Evolutionary conservation across 1,140 invertebrate genomes (phyloP).

Genomic region (Heterodera carotae): DNA sequence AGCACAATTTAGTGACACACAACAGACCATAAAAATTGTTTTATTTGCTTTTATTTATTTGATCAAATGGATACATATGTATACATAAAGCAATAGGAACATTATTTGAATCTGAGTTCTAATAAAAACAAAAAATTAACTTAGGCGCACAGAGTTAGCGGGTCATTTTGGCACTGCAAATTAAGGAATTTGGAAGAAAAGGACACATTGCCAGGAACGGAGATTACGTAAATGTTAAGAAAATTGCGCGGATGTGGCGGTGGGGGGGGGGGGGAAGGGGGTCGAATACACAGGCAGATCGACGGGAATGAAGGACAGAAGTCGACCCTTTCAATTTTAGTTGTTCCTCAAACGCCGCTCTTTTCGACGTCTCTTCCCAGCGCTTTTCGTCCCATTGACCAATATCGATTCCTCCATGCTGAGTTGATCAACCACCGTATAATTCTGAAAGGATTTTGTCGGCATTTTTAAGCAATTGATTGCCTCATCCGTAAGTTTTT

Average conservation of each 20-base stretch:
- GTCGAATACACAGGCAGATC: neutral
- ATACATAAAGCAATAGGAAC: neutral
- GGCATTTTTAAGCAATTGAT: no score
- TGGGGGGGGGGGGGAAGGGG: no score
- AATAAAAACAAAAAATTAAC: neutral
- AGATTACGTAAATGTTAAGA: neutral
- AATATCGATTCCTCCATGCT: conserved; percentile 29
- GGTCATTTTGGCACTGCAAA: neutral
- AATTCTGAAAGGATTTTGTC: conserved; percentile 16
- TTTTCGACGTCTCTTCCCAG: neutral
- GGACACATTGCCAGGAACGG: neutral
- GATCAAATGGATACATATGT: neutral
- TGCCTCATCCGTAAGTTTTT: neutral
- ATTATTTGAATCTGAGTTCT: no score
- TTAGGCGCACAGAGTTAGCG: neutral
- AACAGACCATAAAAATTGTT: neutral
- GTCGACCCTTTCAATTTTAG: no score
- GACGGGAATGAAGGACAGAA: no score
- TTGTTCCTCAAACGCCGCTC: neutral
- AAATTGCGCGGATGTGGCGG: neutral
- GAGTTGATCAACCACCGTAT: conserved; percentile 30
- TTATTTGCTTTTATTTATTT: neutral
- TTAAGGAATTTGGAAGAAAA: neutral
- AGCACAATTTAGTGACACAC: conserved; percentile 53
- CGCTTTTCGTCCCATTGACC: conserved; percentile 15